Base-by-base conservation (phyloP, 2,797 vertebrate species). In the Merluccius polli region DNA sequence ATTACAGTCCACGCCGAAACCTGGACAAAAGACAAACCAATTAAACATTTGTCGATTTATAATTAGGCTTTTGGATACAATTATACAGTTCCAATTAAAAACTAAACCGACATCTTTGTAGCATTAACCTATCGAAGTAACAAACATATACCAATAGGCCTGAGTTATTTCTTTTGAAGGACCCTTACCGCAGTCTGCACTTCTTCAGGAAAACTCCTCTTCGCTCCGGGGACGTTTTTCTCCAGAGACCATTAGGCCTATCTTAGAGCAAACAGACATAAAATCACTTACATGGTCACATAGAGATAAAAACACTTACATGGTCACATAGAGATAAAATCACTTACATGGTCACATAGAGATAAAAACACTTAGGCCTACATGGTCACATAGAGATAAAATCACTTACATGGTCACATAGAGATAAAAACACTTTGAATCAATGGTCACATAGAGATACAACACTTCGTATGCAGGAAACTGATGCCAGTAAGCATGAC, bases 141-240 rank as follows among this genome's bases (percentile, higher is more conserved):
- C 2, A 12, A 12, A 21, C 2, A 3, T 63, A 63, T 70, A 30
- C 1, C 16, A 21, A 33, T 70, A 32, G n/a, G 16, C 16, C 15
- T n/a, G n/a, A 29, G 29, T 3, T 63, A 30, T 15, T 30, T 29
- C 6, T 31, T 6, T 30, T 70, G 18, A 31, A 33, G 24, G 6
- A 9, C 73, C 72, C 82, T 89, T 70, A 93, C 94, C 93, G 93
- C 87, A 94, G 87, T 85, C 93, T 92, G 85, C 93, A 95, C 89
- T 94, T 95, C 86, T 94, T 94, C 74, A 94, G 90, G 86, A 94
- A 93, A 77, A 94, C 81, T 36, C 92, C 89, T 88, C 89, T 91
- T 76, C 89, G 85, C 69, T 93, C 92, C 71, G 92, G 90, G 83
- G 88, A 85, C 29, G 91, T 91, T 89, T 85, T 93, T 76, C 90